Conservation (phyloP, 2,797 vertebrate species). For the Anableps anableps region DNA sequence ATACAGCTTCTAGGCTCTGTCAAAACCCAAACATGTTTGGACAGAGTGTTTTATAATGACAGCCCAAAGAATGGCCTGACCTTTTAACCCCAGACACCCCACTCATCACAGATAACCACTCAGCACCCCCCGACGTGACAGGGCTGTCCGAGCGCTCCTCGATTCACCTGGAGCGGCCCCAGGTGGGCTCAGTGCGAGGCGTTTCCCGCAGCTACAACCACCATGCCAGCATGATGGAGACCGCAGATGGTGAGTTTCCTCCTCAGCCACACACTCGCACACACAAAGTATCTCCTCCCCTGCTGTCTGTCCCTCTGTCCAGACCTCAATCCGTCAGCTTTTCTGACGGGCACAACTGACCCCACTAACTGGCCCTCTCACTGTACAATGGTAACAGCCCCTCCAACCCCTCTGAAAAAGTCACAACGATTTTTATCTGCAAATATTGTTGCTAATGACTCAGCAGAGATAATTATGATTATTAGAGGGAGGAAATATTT, state of each 20-base stretch:
- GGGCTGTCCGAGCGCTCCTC: conserved; percentile 85
- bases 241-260: conserved; percentile 90
- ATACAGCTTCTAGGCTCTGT: neutral
- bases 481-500: neutral
- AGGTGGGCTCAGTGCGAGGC: conserved; percentile 87
- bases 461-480: neutral
- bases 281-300: conserved; percentile 48
- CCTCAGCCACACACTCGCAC: conserved; percentile 7
- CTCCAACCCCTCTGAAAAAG: neutral
- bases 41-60: conserved; percentile 10
- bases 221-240: conserved; percentile 87
- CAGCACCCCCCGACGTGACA: conserved; percentile 93
- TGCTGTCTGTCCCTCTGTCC: conserved; percentile 72
- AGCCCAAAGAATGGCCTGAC: conserved; percentile 37
- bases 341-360: conserved; percentile 45
- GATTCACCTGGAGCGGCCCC: conserved; percentile 82
- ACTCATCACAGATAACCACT: conserved; percentile 87
- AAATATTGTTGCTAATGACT: conserved; percentile 21
- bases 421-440: neutral
- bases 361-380: conserved; percentile 56
- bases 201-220: conserved; percentile 84
- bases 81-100: conserved; percentile 73
- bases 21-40: neutral
- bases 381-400: conserved; percentile 65
- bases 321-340: conserved; percentile 41